phyloP scores from a whole-genome alignment of 2,888 invertebrate genomes.

The Drosophila anceps region DNA sequence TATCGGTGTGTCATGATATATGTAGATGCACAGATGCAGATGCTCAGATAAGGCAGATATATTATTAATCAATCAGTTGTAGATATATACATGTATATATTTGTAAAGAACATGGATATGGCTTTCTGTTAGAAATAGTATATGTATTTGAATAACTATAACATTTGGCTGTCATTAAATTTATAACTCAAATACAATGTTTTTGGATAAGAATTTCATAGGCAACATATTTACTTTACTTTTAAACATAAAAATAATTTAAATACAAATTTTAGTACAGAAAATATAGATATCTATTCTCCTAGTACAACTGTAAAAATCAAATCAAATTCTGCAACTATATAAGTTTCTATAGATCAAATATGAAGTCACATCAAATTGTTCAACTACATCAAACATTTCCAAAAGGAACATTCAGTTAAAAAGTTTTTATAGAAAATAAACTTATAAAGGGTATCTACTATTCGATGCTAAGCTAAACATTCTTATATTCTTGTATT shows the following conservation, averaged over 20 bases:
- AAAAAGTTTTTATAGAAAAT: not conserved
- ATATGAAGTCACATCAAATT: too few species aligned
- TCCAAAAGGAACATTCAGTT: too few species aligned
- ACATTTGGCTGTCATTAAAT: not conserved
- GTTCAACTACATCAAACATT: too few species aligned
- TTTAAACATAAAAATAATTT: too few species aligned
- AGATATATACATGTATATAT: not conserved
- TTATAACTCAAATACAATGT: not conserved
- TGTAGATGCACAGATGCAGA: not conserved
- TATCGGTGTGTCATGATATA: not conserved
- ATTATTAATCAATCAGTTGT: not conserved
- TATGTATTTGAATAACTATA: not conserved
- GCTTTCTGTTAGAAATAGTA: not conserved
- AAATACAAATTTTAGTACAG: too few species aligned
- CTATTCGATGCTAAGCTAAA: not conserved
- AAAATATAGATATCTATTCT: too few species aligned
- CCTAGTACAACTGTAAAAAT: too few species aligned
- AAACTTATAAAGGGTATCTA: not conserved
- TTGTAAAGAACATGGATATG: not conserved
- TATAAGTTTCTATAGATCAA: too few species aligned
- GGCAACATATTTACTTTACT: too few species aligned
- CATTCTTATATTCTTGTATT: conserved; percentile 3
- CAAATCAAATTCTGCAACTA: too few species aligned
- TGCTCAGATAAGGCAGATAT: not conserved
- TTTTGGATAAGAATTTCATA: not conserved